A percentile compares a stretch with the other conserved stretches of the same genome.
Evolutionary conservation across 2,113 vertebrate genomes (phyloP).

Genomic region (Labeo catla): DNA sequence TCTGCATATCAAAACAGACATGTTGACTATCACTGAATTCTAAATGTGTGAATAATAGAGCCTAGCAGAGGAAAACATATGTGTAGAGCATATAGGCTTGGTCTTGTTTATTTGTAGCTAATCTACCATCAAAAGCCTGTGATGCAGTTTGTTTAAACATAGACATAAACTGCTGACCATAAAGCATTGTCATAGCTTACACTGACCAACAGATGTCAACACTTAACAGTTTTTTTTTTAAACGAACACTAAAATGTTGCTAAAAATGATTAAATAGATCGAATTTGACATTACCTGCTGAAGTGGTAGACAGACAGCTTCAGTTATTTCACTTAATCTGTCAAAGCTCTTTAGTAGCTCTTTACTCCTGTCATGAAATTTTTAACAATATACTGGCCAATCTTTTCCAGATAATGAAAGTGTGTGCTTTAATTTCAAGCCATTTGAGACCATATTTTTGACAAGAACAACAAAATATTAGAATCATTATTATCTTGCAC

Average conservation of each 20-base stretch:
- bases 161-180: background rate
- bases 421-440: background rate
- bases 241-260: background rate
- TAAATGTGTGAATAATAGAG: background rate
- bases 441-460: background rate
- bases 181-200: background rate
- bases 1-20: background rate
- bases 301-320: background rate
- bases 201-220: constrained; percentile 43
- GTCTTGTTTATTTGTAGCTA: background rate
- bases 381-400: background rate
- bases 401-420: background rate
- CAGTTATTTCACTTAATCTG: background rate
- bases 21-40: background rate
- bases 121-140: background rate
- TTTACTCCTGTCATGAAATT: background rate
- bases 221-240: background rate
- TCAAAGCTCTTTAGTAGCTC: background rate
- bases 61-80: background rate
- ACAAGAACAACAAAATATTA: background rate
- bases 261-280: background rate
- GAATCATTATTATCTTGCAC: background rate
- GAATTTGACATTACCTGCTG: background rate
- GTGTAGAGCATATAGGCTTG: background rate
- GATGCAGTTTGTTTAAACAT: background rate